Evolutionary conservation across 2,113 vertebrate species (phyloP).

Genomic region (Gobiocypris rarus): DNA sequence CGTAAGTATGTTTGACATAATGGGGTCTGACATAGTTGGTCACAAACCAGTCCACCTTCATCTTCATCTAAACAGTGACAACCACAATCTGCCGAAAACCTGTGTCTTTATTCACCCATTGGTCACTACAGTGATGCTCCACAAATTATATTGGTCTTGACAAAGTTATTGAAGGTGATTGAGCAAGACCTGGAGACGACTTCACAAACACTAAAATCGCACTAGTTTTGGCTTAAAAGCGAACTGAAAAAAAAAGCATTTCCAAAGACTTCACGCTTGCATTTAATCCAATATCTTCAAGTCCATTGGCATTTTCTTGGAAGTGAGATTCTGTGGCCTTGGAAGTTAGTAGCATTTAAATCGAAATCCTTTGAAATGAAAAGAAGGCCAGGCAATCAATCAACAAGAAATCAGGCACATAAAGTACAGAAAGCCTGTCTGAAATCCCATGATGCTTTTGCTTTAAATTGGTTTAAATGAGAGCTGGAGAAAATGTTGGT

Average conservation of each 20-base stretch:
- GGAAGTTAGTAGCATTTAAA: conserved; percentile 1
- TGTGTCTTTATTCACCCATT: background rate
- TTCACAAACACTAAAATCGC: background rate
- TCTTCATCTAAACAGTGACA: conserved; percentile 28
- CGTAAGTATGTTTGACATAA: conserved; percentile 26
- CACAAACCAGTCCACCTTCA: conserved; percentile 35
- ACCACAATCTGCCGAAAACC: background rate
- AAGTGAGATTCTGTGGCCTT: background rate
- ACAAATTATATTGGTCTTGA: background rate
- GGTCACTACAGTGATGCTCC: background rate
- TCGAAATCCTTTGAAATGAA: conserved; percentile 20
- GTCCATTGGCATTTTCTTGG: background rate
- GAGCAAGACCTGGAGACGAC: background rate
- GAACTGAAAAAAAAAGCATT: conserved; percentile 8
- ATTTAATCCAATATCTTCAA: background rate
- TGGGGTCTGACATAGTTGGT: conserved; percentile 44
- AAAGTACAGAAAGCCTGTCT: background rate
- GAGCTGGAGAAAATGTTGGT: background rate
- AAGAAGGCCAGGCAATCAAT: background rate
- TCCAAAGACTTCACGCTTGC: background rate
- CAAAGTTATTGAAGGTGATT: background rate
- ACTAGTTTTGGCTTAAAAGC: background rate
- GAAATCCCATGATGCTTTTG: background rate
- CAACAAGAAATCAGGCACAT: background rate
- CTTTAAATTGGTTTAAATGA: background rate